Base-by-base conservation (phyloP, 2,113 vertebrate species). In the Nothobranchius furzeri region DNA sequence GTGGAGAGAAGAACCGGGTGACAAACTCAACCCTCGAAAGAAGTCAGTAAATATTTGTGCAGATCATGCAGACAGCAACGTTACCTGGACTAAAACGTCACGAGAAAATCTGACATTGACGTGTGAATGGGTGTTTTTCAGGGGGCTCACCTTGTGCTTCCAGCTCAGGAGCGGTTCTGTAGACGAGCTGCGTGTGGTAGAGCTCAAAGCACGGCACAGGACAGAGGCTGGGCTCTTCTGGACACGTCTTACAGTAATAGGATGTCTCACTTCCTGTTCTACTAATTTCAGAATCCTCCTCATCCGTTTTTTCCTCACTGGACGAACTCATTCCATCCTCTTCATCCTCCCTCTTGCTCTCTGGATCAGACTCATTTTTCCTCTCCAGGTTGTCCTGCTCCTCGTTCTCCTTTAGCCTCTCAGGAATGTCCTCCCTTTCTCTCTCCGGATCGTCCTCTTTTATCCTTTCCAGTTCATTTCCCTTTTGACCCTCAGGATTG, bases 191-290 rank as follows among this genome's bases (percentile, higher is more conserved):
- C 62, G 89, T 91, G 82, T 91, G 89, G 70, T 87, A 91, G 53
- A 89, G 76, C 78, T 91, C 89, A 55, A 91, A 91, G 60, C 89
- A 91, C 17, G 88, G 89, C 8, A 85, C 89, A 15, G 89, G 82
- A 64, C 89, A 91, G 61, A 91, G 88, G 63, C 68, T 75, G 56
- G 89, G 89, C 60, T 87, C 78, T 45, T 85, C 88, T 43, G 76
- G 63, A 70, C 89, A 91, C 0, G 82, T 85, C 65, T 89, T 89
- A 76, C 89, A 91, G 77, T 80, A 91, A 82, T 73, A 87, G 0
- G 47, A 40, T 0, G 85, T 88, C 62, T 56, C 49, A 5, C 36
- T 64, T 47, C 36, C 10, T 42, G 52, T 65, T 48, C n/a, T 75
- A 11, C 35, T 79, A 53, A 68, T 17, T 42, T 75, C 78, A 14